Conservation (phyloP, 1,140 invertebrate genomes). For the Drosophila ambigua region DNA sequence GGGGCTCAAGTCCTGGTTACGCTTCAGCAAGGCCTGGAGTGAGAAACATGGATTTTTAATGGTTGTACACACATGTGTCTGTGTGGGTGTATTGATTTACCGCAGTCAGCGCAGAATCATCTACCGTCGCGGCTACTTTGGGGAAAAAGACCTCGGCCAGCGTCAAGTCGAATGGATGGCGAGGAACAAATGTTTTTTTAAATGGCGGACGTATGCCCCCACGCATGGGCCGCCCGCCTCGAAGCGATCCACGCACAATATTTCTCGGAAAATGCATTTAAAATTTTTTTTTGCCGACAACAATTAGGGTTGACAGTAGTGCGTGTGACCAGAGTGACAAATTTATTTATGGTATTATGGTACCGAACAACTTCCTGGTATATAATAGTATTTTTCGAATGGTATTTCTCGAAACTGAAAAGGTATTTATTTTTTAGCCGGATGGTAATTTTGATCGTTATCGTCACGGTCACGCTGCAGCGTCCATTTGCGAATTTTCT, state of each 20-base stretch:
- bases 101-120: constrained; percentile 93
- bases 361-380: too few species aligned
- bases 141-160: constrained; percentile 94
- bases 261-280: constrained; percentile 73
- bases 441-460: too few species aligned
- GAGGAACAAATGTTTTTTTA: constrained; percentile 90
- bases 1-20: constrained; percentile 95
- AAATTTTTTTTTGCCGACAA: constrained; percentile 30
- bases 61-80: not conserved
- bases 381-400: too few species aligned
- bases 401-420: too few species aligned
- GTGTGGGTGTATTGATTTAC: constrained; percentile 84
- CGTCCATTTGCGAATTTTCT: too few species aligned
- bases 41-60: constrained; percentile 23
- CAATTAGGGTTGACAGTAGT: not conserved
- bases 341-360: too few species aligned
- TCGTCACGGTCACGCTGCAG: too few species aligned
- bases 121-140: constrained; percentile 91
- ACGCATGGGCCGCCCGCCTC: constrained; percentile 88
- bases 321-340: not conserved
- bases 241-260: constrained; percentile 78
- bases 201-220: constrained; percentile 88
- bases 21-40: constrained; percentile 92
- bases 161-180: constrained; percentile 95
- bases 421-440: too few species aligned